Evolutionary conservation across 2,113 vertebrate genomes (phyloP), one percentile per base, ranked within the genome.

Genomic region (Columba livia): DNA sequence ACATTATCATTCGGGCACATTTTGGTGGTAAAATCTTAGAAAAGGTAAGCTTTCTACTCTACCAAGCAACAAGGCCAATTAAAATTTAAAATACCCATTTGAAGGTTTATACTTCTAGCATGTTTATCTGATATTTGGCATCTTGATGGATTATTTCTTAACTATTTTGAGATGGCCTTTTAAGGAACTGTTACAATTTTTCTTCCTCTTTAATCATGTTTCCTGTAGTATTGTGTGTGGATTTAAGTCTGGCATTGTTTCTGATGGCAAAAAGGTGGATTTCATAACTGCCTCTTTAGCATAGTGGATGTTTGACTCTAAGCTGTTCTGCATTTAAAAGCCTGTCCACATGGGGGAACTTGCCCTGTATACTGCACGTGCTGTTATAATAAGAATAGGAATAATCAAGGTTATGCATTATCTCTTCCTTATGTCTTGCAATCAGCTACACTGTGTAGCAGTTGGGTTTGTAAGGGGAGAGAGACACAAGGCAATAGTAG

Each of bases 21-120:
- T 98, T 98, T 88, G 99, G 98, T 60, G 99, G 99, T 25, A 98
- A 98, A 98, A 97, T 99, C 47, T 97, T 99, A 88, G 99, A 98
- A 97, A 98, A 98, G 98, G 99, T 99, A 71, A 96, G 98, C 94
- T 50, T 86, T 64, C 23, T 61, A 12, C 51, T 74, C 5, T 44
- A 69, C 31, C 40, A 65, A 75, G n/a, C 17, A 31, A 47, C 36
- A 38, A 42, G 19, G 48, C 44, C 23, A 42, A 0, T 40, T 51
- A 31, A 47, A 47, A 21, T 32, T 57, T 31, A 40, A 78, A 93
- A 53, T 2, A 50, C 10, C 29, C 58, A 1, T 20, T 54, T 34
- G 51, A 3, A 67, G 34, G 5, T 64, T 69, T 72, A 13, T 15
- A 3, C 15, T 82, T 79, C 25, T 50, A 36, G 23, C 13, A 3